Base-by-base conservation (phyloP, 2,888 invertebrate genomes). In the Drosophila mimica region DNA sequence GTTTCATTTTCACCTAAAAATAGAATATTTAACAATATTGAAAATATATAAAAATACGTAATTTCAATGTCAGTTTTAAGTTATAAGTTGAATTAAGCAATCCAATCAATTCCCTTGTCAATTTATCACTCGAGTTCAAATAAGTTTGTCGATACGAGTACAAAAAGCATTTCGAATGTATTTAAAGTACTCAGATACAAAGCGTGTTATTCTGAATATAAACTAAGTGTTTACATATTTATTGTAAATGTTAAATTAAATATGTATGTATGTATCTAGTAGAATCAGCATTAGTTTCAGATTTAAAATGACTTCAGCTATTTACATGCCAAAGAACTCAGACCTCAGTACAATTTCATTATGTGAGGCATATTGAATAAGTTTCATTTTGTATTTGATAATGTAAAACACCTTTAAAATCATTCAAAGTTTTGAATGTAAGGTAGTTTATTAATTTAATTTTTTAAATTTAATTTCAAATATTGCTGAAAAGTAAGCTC, bases 141-240 rank as follows among this genome's bases (percentile, higher is more conserved):
- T 70, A 48, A 60, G 34, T 65, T 74, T 70, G 70, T 75, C 70
- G 52, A 67, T 43, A 63, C 58, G 72, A 80, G 70, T 79, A 57
- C 78, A 65, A 59, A 54, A 60, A 31, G 59, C 56, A 76, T 72
- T 73, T 60, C 20, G 53, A 79, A 70, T 76, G 66, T 82, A 61
- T 57, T 63, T 53, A 49, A 69, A 54, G 65, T 65, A 70, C 75
- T 78, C 81, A 61, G 36, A 67, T 59, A 58, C 73, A 88, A 88
- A 86, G 85, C 88, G 85, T 88, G 69, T 76, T 73, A 88, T 85
- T 85, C 85, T 85, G 83, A 85, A 82, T 43, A 79, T 73, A 81
- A 70, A 64, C 40, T 20, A 74, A 85, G 53, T 52, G 46, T 48
- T 65, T 59, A 28, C 59, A 59, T 31, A 31, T 4, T 15, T 25